Base-by-base conservation (phyloP, 2,888 invertebrate genomes). In the Graphium colonna region DNA sequence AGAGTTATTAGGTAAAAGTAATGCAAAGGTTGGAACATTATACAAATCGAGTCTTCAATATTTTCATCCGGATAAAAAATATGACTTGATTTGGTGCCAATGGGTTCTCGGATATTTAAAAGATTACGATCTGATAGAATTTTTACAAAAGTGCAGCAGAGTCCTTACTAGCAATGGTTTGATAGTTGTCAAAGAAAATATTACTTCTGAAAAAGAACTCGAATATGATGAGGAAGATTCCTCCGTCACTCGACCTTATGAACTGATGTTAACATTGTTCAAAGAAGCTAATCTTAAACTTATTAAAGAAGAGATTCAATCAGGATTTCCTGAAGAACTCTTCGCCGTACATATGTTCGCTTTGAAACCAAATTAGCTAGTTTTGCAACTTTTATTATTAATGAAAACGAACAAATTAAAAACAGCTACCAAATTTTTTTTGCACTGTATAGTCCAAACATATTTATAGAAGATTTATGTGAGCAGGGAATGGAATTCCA, bases 21-120 rank as follows among this genome's bases (percentile, higher is more conserved):
- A 85, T 46, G 69, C 70, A 0, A 93, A 92, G 78, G 79, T 96
- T 55, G 95, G 94, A 10, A 83, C 92, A 57, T 90, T 94, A 63
- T 94, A 92, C 79, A 91, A 93, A 58, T 75, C 91, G 10, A 95
- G 95, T 63, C 89, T 99, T 51, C 98, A 99, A 82, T 88, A 95
- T 67, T 99, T 98, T 75, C 80, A 82, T n/a, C 96, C 97, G 0
- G 89, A 91, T 56, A 87, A 91, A 33, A 92, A 91, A 58, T 99
- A 99, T 78, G 97, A 99, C 77, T 90, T 98, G 8, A 95, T 99
- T 65, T 99, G 99, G 99, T 94, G 94, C 66, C 99, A 99, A 74
- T 99, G 99, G 98, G 98, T 99, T 7, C 81, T 96, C 13, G 95
- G 96, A 0, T 95, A 98, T 76, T 85, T 99, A 42, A 94, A 94